A percentile compares a stretch with the other conserved stretches of the same genome.
Evolutionary conservation across 2,888 invertebrate genomes (phyloP).

Genomic region (Mylabris sibirica): DNA sequence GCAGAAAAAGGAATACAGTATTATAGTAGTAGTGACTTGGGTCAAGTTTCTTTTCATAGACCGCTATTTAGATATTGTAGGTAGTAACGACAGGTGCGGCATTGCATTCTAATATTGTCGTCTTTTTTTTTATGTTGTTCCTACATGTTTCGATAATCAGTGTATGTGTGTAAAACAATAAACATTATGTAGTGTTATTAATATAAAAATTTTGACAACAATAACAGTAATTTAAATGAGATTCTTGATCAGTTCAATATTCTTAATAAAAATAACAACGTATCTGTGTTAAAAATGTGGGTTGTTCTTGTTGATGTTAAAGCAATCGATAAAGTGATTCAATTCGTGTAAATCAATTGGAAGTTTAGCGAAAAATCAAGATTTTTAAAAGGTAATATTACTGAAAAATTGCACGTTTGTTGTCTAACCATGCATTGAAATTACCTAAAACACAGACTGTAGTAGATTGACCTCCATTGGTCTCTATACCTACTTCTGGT

Average conservation of each 20-base stretch:
- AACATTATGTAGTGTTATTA: conserved; percentile 12
- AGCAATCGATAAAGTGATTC: neutral
- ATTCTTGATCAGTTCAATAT: neutral
- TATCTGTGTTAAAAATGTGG: neutral
- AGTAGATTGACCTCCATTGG: conserved; percentile 16
- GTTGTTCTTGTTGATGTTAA: neutral
- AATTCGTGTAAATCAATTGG: neutral
- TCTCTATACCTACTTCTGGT: conserved; percentile 13
- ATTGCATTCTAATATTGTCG: conserved; percentile 39
- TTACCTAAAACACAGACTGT: conserved; percentile 1
- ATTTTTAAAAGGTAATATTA: conserved; percentile 2
- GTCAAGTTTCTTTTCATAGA: conserved; percentile 43
- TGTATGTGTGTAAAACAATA: conserved; percentile 17
- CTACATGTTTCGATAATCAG: conserved; percentile 1
- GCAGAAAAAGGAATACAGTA: neutral
- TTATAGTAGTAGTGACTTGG: conserved; percentile 40
- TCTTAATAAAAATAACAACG: neutral
- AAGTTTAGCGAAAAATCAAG: neutral
- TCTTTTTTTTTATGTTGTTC: no score
- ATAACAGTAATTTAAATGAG: neutral
- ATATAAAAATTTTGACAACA: neutral
- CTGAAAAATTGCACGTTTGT: neutral
- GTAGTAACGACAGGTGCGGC: conserved; percentile 51
- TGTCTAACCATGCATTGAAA: conserved; percentile 9
- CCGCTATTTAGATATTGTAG: conserved; percentile 46